Conservation (phyloP, 2,888 invertebrate species). For the Fragum whitleyi region DNA sequence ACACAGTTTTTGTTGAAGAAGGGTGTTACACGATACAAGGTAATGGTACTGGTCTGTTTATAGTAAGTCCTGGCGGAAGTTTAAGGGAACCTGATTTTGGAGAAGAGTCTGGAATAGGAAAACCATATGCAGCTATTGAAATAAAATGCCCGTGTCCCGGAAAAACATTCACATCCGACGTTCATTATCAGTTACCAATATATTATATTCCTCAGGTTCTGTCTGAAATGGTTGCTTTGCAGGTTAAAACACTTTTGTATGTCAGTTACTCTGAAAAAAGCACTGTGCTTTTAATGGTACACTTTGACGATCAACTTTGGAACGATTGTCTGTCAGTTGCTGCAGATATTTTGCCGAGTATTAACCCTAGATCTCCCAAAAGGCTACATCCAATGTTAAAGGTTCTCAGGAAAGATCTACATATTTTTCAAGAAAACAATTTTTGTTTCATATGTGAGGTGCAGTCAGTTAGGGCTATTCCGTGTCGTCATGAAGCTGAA, state of each 20-base stretch:
- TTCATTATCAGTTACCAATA: constrained; percentile 40
- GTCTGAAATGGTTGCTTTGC: constrained; percentile 39
- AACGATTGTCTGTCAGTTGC: too few relatives aligned
- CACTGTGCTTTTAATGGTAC: constrained; percentile 13
- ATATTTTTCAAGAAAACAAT: too few relatives aligned
- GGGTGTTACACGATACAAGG: constrained; percentile 31
- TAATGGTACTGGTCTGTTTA: constrained; percentile 28
- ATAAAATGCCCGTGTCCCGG: constrained; percentile 57
- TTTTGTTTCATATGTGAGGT: too few relatives aligned
- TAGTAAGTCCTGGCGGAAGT: constrained; percentile 60
- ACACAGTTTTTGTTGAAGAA: constrained; percentile 42
- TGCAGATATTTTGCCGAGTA: too few relatives aligned
- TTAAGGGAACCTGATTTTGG: constrained; percentile 14
- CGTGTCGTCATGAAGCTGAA: too few relatives aligned
- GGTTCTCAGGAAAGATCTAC: too few relatives aligned
- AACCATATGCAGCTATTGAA: constrained; percentile 33
- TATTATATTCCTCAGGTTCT: constrained; percentile 57
- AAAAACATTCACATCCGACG: constrained; percentile 26
- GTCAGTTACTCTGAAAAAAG: constrained; percentile 27
- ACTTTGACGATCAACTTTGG: too few relatives aligned
- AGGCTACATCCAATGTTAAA: too few relatives aligned
- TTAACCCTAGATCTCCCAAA: too few relatives aligned
- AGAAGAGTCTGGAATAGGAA: background rate
- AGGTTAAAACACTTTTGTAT: constrained; percentile 1
- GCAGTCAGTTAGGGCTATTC: too few relatives aligned